Percentiles rank a stretch among this genome's conserved stretches.
Evolutionary conservation across 2,113 vertebrate species (phyloP).

Genomic region (Paedocypris sp.): DNA sequence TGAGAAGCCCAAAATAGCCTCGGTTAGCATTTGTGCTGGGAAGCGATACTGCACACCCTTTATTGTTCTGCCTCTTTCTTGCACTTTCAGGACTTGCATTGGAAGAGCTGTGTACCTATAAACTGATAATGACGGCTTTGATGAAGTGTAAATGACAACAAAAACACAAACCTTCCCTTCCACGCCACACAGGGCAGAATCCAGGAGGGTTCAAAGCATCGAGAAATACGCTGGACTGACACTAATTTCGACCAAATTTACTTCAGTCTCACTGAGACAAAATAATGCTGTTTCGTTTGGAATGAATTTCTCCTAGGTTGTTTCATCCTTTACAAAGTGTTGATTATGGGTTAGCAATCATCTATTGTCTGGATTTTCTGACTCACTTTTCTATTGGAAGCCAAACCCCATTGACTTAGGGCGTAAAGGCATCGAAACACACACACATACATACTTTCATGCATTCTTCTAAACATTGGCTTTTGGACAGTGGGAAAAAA

Average conservation of each 20-base stretch:
- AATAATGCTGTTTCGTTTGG: no score
- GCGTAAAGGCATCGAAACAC: no score
- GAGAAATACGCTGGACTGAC: slow-evolving; percentile 6
- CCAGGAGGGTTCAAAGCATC: slow-evolving; percentile 23
- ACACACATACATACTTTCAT: no score
- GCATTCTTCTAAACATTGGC: no score
- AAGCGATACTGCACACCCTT: background rate
- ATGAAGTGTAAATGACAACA: slow-evolving; percentile 31
- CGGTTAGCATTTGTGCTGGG: slow-evolving; percentile 22
- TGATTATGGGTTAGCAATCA: no score
- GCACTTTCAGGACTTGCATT: background rate
- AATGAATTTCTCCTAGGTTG: no score
- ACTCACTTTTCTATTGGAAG: no score
- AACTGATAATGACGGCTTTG: slow-evolving; percentile 29
- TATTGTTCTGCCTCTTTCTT: slow-evolving; percentile 10
- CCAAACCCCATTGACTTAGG: no score
- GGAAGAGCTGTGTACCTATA: slow-evolving; percentile 29
- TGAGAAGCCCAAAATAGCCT: slow-evolving; percentile 35
- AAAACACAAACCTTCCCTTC: slow-evolving; percentile 18
- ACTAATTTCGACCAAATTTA: background rate
- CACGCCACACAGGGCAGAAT: background rate
- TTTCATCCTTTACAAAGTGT: no score
- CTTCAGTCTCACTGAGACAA: slow-evolving; percentile 15
- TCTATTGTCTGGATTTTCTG: no score
- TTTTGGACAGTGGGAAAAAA: no score